Percentiles rank a stretch among this genome's conserved stretches.
These are phyloP conservation scores for Seladonia tumulorum DNA, from an alignment of 2,888 invertebrate genomes.

Conservation along the genomic window DNA sequence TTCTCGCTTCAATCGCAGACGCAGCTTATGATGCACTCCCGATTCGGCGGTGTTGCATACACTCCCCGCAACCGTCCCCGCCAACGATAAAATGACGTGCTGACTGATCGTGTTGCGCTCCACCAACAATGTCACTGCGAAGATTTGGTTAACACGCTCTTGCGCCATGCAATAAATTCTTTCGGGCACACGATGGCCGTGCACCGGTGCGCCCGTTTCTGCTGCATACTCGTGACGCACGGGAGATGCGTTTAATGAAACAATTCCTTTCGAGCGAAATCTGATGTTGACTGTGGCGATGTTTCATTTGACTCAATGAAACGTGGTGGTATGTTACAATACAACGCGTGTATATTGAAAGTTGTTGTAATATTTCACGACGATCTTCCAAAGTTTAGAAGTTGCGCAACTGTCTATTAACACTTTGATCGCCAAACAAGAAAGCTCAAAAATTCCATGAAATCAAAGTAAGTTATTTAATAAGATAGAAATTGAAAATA, in stretches of 20 bases:
- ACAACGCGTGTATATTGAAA: no score
- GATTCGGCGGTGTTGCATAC: constrained; percentile 60
- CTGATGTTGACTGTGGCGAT: neutral
- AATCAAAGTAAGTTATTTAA: no score
- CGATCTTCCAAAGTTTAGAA: no score
- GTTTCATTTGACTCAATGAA: neutral
- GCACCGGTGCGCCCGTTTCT: neutral
- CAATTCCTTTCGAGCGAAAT: neutral
- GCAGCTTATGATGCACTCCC: constrained; percentile 70
- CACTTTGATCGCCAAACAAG: no score
- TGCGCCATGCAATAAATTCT: constrained; percentile 54
- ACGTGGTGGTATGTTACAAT: neutral
- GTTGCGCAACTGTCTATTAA: no score
- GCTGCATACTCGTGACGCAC: neutral
- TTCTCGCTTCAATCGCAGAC: constrained; percentile 73
- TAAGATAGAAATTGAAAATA: no score
- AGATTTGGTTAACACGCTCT: constrained; percentile 63
- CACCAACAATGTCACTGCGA: constrained; percentile 18
- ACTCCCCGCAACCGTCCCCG: neutral
- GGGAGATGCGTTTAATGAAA: constrained; percentile 3
- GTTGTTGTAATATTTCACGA: no score
- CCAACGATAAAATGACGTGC: constrained; percentile 61
- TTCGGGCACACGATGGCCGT: neutral
- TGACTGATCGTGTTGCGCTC: constrained; percentile 35
- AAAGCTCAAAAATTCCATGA: no score